Percentiles rank a stretch among this genome's conserved stretches.
Conservation (phyloP, 2,888 invertebrate genomes). For the Nephrotoma guestfalica region DNA sequence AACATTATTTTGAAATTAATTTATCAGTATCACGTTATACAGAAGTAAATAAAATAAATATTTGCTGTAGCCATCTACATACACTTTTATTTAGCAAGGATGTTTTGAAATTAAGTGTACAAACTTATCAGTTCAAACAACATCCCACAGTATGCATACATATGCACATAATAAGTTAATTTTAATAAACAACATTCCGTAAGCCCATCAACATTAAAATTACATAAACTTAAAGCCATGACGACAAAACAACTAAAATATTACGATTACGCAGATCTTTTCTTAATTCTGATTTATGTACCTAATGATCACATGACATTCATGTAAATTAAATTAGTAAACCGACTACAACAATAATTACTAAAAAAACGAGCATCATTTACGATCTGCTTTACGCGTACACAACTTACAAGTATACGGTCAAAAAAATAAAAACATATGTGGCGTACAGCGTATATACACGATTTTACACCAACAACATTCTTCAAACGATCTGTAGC, state of each 20-base stretch:
- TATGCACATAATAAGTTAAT: background rate
- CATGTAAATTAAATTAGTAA: background rate
- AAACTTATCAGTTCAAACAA: background rate
- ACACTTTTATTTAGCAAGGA: background rate
- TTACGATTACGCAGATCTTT: background rate
- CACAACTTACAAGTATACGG: background rate
- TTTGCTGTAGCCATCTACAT: too few relatives aligned
- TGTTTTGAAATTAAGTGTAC: background rate
- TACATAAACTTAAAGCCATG: background rate
- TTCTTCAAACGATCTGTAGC: background rate
- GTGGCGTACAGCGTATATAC: background rate
- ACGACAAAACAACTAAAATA: background rate
- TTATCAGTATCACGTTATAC: background rate
- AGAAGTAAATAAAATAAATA: background rate
- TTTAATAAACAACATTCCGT: background rate
- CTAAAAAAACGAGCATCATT: background rate
- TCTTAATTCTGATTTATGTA: background rate
- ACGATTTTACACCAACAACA: background rate
- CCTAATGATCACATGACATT: background rate
- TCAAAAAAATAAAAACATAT: background rate
- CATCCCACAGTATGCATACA: background rate
- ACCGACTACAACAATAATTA: background rate
- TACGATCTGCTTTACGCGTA: background rate
- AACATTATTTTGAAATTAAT: background rate
- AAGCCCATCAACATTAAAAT: background rate